Evolutionary conservation across 2,888 invertebrate species (phyloP), one percentile per base, ranked within the genome.

Genomic region (Gandaritis pyraliata): DNA sequence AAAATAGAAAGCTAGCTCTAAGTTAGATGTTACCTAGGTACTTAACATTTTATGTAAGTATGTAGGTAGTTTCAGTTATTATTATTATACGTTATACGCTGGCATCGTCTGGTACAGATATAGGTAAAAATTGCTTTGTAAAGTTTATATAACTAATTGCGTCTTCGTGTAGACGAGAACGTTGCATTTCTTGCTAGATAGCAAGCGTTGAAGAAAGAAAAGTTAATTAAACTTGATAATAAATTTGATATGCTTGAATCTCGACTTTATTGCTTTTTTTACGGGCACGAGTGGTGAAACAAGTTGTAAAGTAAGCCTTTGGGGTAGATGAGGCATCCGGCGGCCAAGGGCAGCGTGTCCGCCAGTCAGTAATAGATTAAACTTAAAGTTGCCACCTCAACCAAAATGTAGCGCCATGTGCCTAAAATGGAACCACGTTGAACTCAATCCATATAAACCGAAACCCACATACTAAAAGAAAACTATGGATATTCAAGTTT

Each of bases 261-360:
- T 66, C 64, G 61, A 69, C 67, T 67, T 71, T 71, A 69, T 71
- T 58, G 62, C 61, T 66, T 58, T 67, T 70, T 70, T 71, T 71
- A 71, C 67, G 65, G 64, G 46, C 50, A 54, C 58, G 49, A 33
- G 61, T 61, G 52, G 56, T 55, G 36, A 56, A 64, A 64, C 53
- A 68, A 66, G 69, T 63, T 65, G 61, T 71, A 69, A 71, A 71
- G 64, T 67, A 61, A 65, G 64, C 68, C 58, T 49, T 43, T 50
- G 53, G 53, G 54, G 53, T 36, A 66, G 62, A 59, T 46, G 61
- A 46, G 53, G 65, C 58, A 49, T 48, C 54, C 52, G 45, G 41
- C 18, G 55, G 50, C 36, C 52, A 43, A 30, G 2, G 51, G 55
- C 51, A 16, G 16, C 36, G 36, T 47, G 58, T 13, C 58, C 41